Conservation (phyloP, 2,797 vertebrate species). For the Echiichthys vipera region DNA sequence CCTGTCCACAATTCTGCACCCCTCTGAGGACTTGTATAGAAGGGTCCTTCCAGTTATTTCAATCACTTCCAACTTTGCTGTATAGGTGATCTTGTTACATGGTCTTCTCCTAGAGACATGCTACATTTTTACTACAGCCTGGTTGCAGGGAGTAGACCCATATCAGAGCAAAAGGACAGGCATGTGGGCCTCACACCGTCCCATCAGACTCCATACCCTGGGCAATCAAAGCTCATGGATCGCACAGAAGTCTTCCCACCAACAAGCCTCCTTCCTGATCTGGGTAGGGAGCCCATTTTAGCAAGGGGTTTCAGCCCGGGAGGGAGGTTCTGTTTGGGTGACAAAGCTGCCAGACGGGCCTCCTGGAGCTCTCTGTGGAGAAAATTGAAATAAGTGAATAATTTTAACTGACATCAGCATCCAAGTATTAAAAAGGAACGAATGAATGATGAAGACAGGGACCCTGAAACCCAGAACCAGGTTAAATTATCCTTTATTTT, state of each 20-base stretch:
- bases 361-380: constrained; percentile 90
- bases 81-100: not conserved
- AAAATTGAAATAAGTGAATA: not conserved
- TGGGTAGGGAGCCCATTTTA: constrained; percentile 56
- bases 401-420: not conserved
- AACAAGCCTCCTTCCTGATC: constrained; percentile 81
- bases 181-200: fast-evolving
- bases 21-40: not conserved
- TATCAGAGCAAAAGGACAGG: not conserved
- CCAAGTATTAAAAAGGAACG: not conserved
- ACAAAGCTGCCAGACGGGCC: constrained; percentile 86
- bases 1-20: not conserved
- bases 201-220: constrained; percentile 67
- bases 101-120: not conserved
- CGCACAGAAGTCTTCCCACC: constrained; percentile 85
- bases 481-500: not conserved
- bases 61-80: not conserved
- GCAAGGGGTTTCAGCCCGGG: constrained; percentile 26
- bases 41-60: not conserved
- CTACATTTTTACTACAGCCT: constrained; percentile 2
- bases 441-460: not conserved
- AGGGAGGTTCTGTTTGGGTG: constrained; percentile 67
- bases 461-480: not conserved
- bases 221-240: constrained; percentile 89
- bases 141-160: not conserved